A percentile compares a stretch with the other conserved stretches of the same genome.
These are phyloP conservation scores for Rhipidura dahli DNA, from an alignment of 2,113 vertebrate species.

Conservation along the genomic window DNA sequence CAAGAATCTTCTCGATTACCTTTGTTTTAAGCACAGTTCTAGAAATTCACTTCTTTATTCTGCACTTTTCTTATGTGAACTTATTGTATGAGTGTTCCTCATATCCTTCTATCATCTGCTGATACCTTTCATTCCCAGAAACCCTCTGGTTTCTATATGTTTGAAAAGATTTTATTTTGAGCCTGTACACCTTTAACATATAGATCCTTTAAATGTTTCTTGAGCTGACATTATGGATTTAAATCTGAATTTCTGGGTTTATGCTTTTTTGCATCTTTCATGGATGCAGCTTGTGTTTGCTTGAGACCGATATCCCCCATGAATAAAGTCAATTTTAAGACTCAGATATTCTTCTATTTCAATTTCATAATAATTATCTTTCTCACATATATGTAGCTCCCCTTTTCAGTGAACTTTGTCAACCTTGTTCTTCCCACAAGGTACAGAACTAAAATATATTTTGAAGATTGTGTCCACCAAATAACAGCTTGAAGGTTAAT, in stretches of 20 bases:
- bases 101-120: neutral
- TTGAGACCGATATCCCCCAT: neutral
- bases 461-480: neutral
- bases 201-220: neutral
- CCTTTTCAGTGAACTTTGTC: neutral
- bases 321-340: neutral
- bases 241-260: neutral
- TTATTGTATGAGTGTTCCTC: neutral
- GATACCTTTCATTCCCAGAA: neutral
- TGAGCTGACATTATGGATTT: neutral
- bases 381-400: neutral
- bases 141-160: neutral
- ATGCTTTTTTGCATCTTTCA: neutral
- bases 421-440: neutral
- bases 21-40: neutral
- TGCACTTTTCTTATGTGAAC: fast-evolving
- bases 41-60: neutral
- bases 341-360: neutral
- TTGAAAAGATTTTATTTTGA: neutral
- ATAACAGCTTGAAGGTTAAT: neutral
- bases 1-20: neutral
- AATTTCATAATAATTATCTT: neutral
- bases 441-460: neutral
- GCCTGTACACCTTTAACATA: neutral
- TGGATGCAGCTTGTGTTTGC: neutral